Conservation (phyloP, 2,113 vertebrate species). For the Chamaetylas fuelleborni region DNA sequence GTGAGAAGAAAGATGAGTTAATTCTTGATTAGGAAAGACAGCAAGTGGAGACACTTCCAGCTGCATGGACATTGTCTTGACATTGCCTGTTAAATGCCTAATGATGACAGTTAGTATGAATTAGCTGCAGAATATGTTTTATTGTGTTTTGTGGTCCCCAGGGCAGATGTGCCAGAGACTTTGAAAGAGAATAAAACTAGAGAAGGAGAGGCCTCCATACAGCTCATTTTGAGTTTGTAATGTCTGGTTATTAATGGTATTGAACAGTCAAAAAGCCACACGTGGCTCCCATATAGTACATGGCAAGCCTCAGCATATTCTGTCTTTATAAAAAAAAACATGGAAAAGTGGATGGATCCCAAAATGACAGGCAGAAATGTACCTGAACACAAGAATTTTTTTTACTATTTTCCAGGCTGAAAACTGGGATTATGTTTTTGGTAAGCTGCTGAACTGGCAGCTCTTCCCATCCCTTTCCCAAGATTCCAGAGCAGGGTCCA, state of each 20-base stretch:
- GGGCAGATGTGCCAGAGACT: background rate
- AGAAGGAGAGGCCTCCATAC: background rate
- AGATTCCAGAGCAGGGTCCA: background rate
- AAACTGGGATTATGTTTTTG: background rate
- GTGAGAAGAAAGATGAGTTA: background rate
- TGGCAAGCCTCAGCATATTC: background rate
- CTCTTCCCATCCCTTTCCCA: background rate
- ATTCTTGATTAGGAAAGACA: background rate
- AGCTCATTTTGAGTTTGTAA: background rate
- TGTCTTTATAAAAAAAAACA: background rate
- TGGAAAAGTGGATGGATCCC: background rate
- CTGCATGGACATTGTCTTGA: background rate
- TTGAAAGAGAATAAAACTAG: background rate
- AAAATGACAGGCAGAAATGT: background rate
- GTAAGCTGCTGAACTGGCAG: background rate
- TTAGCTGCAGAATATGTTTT: background rate
- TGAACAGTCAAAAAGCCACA: background rate
- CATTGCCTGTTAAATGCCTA: background rate
- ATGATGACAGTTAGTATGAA: background rate
- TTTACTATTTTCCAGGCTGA: background rate
- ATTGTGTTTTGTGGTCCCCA: background rate
- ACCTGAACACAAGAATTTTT: background rate
- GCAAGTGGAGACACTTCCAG: background rate
- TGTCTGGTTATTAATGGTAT: background rate
- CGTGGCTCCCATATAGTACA: accelerated